Percentiles rank a stretch among this genome's conserved stretches.
These are phyloP conservation scores for Athene cunicularia DNA, from an alignment of 2,113 vertebrate species.

Conservation along the genomic window DNA sequence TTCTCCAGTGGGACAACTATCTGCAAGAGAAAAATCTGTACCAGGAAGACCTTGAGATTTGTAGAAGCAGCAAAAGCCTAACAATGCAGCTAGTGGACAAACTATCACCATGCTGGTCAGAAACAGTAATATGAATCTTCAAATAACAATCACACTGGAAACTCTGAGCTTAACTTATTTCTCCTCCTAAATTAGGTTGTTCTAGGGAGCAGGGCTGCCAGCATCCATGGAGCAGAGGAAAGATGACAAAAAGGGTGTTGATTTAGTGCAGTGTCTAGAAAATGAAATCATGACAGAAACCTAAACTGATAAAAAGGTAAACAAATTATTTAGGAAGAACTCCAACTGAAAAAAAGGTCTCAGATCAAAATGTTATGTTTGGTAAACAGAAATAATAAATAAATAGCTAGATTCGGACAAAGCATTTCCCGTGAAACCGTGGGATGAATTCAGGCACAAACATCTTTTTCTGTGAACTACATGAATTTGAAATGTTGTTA, in stretches of 20 bases:
- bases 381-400: not conserved
- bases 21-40: not conserved
- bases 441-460: not conserved
- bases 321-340: not conserved
- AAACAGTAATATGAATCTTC: not conserved
- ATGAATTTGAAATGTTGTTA: not conserved
- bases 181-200: not conserved
- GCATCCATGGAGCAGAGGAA: not conserved
- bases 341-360: not conserved
- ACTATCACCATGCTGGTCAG: not conserved
- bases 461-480: not conserved
- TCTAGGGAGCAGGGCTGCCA: not conserved
- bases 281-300: not conserved
- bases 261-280: not conserved
- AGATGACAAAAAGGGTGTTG: not conserved
- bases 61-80: not conserved
- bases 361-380: not conserved
- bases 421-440: not conserved
- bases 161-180: not conserved
- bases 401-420: not conserved
- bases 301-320: not conserved
- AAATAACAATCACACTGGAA: not conserved
- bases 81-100: not conserved
- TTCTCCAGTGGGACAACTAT: not conserved
- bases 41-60: rapidly evolving